Conservation (phyloP, 2,888 invertebrate species). For the Rhyacophila evoluta region DNA sequence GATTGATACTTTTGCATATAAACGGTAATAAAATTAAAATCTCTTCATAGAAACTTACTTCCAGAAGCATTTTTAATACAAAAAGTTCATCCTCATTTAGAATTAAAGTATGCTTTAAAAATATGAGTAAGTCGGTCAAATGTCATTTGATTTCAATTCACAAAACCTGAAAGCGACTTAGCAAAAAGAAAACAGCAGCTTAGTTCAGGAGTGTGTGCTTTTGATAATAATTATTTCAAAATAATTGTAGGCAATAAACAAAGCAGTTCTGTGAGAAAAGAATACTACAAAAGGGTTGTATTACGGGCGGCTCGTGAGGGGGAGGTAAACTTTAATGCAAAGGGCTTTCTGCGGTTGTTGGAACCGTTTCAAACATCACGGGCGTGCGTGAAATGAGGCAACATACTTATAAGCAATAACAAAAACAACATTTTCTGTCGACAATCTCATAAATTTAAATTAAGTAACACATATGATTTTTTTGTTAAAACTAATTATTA, state of each 20-base stretch:
- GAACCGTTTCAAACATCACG: background rate
- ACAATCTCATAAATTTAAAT: too few species aligned
- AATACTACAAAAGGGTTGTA: slow-evolving; percentile 6
- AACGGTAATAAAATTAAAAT: too few species aligned
- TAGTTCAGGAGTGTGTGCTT: background rate
- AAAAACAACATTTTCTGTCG: too few species aligned
- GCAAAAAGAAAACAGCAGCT: slow-evolving; percentile 10
- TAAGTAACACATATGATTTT: too few species aligned
- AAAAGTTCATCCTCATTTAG: too few species aligned
- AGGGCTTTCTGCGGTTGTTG: slow-evolving; percentile 20
- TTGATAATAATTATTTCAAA: slow-evolving; percentile 24
- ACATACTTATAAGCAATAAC: too few species aligned
- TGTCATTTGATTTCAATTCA: background rate
- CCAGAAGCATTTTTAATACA: too few species aligned
- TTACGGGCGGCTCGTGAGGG: slow-evolving; percentile 17
- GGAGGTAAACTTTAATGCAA: slow-evolving; percentile 18
- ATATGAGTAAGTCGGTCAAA: slow-evolving; percentile 4
- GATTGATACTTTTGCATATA: too few species aligned
- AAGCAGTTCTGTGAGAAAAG: slow-evolving; percentile 2
- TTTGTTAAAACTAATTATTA: too few species aligned
- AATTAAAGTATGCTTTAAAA: background rate
- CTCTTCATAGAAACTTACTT: too few species aligned
- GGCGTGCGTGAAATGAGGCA: background rate
- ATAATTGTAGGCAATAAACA: slow-evolving; percentile 32
- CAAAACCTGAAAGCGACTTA: background rate